Evolutionary conservation across 2,797 vertebrate species (phyloP), one percentile per base, ranked within the genome.

Genomic region (Garrulus glandarius): DNA sequence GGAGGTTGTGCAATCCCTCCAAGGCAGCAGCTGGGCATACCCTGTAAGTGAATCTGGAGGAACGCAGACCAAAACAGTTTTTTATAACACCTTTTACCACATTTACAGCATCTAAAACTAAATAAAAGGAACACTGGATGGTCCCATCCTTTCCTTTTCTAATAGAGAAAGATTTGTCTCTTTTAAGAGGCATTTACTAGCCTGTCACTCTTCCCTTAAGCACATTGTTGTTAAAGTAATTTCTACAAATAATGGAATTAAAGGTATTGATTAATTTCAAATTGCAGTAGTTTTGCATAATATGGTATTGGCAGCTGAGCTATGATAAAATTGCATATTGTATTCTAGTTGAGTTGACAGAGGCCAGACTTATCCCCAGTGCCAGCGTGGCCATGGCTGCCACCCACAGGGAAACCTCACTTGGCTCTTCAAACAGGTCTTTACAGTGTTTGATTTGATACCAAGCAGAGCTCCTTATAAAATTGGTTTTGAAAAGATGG

Each of bases 241-340:
- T 92, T 81, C 55, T 84, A n/a, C 59, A 87, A 85, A 78, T 53
- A 89, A 85, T 34, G 27, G 81, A 77, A 91, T 85, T 10, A 2
- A 18, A 65, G 23, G 21, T 87, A 94, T 91, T 92, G 82, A 91
- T 92, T 84, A 30, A 22, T 92, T 92, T 68, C 24, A 84, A 83
- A 61, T 78, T 81, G 61, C 36, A 71, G 50, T 36, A 53, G 36
- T 47, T 52, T 84, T 78, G 47, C 57, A 67, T 75, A 84, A 81
- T n/a, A 52, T 1, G 3, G 32, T 61, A 79, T 72, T 81, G 82
- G 32, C 79, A 79, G 76, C 30, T 84, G 21, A 67, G 34, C 32
- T 88, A 11, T 69, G 59, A 64, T 46, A 43, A 87, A 95, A 78
- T n/a, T 75, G 14, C 8, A 4, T 52, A 32, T 16, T 61, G 15